These are phyloP conservation scores for Diarsia brunnea DNA, from an alignment of 2,888 invertebrate species.

Conservation along the genomic window DNA sequence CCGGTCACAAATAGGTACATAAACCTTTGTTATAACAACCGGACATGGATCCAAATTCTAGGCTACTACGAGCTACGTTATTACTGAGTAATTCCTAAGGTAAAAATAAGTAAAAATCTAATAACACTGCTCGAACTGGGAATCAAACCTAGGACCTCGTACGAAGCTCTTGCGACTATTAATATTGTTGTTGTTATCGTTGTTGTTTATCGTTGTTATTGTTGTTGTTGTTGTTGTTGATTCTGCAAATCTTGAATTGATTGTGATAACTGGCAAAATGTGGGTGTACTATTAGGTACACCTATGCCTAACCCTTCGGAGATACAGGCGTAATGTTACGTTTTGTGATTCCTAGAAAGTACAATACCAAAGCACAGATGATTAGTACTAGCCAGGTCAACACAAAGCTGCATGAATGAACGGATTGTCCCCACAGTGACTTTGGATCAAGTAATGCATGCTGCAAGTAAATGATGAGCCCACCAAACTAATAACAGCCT, in stretches of 20 bases:
- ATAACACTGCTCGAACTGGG: background rate
- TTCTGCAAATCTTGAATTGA: no score
- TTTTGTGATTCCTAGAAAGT: background rate
- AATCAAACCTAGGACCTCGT: background rate
- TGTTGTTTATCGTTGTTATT: no score
- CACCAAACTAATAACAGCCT: slow-evolving; percentile 21
- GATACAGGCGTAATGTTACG: no score
- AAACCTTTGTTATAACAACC: background rate
- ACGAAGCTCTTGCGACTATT: background rate
- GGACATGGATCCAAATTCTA: background rate
- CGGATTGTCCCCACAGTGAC: background rate
- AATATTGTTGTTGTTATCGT: no score
- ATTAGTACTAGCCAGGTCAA: background rate
- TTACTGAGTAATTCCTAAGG: background rate
- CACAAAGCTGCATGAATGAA: background rate
- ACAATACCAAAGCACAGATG: background rate
- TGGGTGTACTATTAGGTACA: no score
- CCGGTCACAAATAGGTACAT: background rate
- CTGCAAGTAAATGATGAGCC: background rate
- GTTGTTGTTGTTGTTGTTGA: no score
- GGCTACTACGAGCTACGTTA: background rate
- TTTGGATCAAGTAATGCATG: background rate
- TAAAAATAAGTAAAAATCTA: background rate
- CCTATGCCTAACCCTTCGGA: no score
- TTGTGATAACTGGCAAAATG: no score